Evolutionary conservation across 2,888 invertebrate species (phyloP).

Genomic region (Ophion slaviceki): DNA sequence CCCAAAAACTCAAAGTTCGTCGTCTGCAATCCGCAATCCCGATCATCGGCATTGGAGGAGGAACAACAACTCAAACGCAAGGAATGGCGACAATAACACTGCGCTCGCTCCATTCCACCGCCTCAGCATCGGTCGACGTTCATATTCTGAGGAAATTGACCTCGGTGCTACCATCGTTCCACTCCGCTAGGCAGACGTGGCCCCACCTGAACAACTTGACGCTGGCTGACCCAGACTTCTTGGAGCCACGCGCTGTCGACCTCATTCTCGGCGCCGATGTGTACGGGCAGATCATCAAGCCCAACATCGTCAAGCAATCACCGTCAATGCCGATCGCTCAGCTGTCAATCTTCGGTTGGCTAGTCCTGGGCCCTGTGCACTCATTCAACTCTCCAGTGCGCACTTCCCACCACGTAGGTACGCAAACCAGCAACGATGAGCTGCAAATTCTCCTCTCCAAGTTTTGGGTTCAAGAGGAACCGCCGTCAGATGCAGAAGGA

Average conservation of each 20-base stretch:
- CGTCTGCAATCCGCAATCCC: background rate
- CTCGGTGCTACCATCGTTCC: constrained; percentile 48
- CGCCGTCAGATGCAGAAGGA: background rate
- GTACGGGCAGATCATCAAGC: constrained; percentile 61
- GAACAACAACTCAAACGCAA: constrained; percentile 25
- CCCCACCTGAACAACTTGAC: constrained; percentile 54
- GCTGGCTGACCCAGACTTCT: constrained; percentile 63
- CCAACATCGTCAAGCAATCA: constrained; percentile 52
- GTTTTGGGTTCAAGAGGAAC: constrained; percentile 55
- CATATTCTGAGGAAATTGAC: constrained; percentile 44
- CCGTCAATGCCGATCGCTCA: constrained; percentile 52
- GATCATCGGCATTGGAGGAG: constrained; percentile 51
- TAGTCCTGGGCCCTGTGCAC: constrained; percentile 38
- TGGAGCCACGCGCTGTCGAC: constrained; percentile 57
- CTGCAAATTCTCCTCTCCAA: constrained; percentile 24
- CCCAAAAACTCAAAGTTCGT: constrained; percentile 13
- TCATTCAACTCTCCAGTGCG: background rate
- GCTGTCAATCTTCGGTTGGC: constrained; percentile 55
- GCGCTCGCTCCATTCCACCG: background rate
- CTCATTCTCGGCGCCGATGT: constrained; percentile 64
- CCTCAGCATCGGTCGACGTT: constrained; percentile 12
- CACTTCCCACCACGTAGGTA: background rate
- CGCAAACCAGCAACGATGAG: background rate
- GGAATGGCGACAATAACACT: constrained; percentile 32
- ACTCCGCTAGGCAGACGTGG: constrained; percentile 26